Conservation (phyloP, 2,113 vertebrate genomes). For the Peromyscus polionotus region DNA sequence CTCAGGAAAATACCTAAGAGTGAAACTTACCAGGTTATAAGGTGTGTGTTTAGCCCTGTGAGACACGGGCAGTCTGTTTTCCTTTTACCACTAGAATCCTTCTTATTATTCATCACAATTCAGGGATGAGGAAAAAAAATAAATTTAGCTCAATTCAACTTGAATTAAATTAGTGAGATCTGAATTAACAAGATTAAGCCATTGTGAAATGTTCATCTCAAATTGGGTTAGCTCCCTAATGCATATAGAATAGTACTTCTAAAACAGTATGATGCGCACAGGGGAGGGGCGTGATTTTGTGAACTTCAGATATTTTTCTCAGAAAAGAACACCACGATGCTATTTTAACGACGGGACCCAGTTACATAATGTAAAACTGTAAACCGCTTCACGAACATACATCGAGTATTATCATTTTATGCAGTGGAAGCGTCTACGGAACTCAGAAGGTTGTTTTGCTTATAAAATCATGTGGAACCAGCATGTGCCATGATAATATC, state of each 20-base stretch:
- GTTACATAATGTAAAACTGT: slow-evolving; percentile 12
- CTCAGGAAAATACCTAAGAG: slow-evolving; percentile 11
- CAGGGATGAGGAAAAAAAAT: slow-evolving; percentile 61
- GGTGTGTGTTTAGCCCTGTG: slow-evolving; percentile 3
- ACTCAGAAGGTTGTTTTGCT: background rate
- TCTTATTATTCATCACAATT: slow-evolving; percentile 54
- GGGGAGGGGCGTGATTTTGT: background rate
- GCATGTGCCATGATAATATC: background rate
- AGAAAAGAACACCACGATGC: slow-evolving; percentile 37
- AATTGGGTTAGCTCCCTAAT: slow-evolving; percentile 53
- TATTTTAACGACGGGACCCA: slow-evolving; percentile 48
- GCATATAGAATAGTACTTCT: slow-evolving; percentile 40
- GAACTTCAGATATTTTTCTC: background rate
- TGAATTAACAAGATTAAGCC: slow-evolving; percentile 66
- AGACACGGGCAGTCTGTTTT: background rate
- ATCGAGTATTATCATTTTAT: background rate
- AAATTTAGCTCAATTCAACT: slow-evolving; percentile 53
- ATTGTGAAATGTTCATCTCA: slow-evolving; percentile 47
- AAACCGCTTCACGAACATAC: slow-evolving; percentile 7
- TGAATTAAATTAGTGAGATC: slow-evolving; percentile 61
- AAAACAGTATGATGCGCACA: background rate
- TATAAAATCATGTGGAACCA: slow-evolving; percentile 23
- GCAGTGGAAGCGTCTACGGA: background rate
- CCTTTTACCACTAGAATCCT: background rate
- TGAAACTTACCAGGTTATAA: background rate